phyloP scores from a whole-genome alignment of 2,797 vertebrate species.

The Diceros bicornis region DNA sequence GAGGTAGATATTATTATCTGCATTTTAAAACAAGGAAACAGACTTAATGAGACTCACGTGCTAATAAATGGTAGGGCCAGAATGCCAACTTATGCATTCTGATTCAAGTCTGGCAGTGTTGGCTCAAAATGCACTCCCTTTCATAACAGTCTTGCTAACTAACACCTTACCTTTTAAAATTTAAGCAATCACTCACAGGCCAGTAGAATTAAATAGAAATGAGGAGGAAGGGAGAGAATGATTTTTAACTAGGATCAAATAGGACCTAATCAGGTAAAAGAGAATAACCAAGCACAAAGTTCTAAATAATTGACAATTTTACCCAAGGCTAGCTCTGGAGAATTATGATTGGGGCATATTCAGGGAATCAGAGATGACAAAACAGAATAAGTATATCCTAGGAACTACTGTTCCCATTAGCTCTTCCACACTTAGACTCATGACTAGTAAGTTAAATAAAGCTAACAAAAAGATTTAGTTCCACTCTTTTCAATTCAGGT shows the following conservation, averaged over 20 bases:
- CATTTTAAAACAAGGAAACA: slow-evolving; percentile 63
- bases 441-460: slow-evolving; percentile 53
- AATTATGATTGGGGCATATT: slow-evolving; percentile 41
- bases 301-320: slow-evolving; percentile 12
- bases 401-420: slow-evolving; percentile 17
- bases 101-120: slow-evolving; percentile 14
- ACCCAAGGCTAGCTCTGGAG: neutral
- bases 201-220: slow-evolving; percentile 51
- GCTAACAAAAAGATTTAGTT: slow-evolving; percentile 50
- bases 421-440: neutral
- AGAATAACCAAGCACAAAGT: slow-evolving; percentile 43
- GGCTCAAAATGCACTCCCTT: slow-evolving; percentile 11
- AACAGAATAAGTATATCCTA: slow-evolving; percentile 47
- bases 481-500: slow-evolving; percentile 33
- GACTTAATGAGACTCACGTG: slow-evolving; percentile 11
- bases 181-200: neutral
- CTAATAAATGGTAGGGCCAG: neutral
- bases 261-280: neutral
- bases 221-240: neutral
- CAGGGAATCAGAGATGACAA: slow-evolving; percentile 32
- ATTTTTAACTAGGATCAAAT: slow-evolving; percentile 63
- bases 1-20: neutral
- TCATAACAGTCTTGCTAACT: slow-evolving; percentile 38
- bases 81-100: slow-evolving; percentile 37
- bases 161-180: slow-evolving; percentile 63